Evolutionary conservation across 2,113 vertebrate species (phyloP), one percentile per base, ranked within the genome.

Genomic region (Chelonoidis abingdonii): DNA sequence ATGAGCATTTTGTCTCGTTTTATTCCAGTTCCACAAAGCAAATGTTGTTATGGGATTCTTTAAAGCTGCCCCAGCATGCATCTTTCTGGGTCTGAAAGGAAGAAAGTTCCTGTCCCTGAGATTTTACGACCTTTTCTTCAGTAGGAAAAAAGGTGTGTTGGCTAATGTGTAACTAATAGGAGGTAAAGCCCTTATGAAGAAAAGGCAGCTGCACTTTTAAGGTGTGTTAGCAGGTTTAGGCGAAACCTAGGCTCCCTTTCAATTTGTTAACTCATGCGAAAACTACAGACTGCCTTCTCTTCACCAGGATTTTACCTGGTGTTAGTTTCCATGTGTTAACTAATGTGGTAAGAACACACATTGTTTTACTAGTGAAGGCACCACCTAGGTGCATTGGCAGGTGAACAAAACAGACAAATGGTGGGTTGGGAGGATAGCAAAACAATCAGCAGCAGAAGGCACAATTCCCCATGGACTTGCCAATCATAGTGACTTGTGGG

Each of bases 251-350:
- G 94, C 93, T 90, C 94, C 69, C n/a, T 47, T 90, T 97, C 90
- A 62, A 80, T 22, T 12, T 81, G 96, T 88, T 86, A 95, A 93
- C 69, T 47, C 78, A 81, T 38, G 50, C 65, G 93, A 95, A 75
- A 75, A 89, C 41, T 91, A 56, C 87, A 83, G 96, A 93, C 86
- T 87, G 22, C 88, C 89, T 95, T 93, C 25, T 81, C 90, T 95
- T 97, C 94, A 96, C 97, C 96, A 47, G 81, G 53, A 92, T 96
- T 96, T 85, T 90, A 89, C 95, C 87, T 96, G 83, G 84, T 92
- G 81, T 91, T 84, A 8, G 0, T 88, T 94, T 29, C 78, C 53
- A 80, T 90, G 83, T 62, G 84, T 90, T 52, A 89, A 76, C 80
- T 96, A 76, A 96, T 81, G 83, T 84, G 88, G 80, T 49, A 78